Percentiles rank a stretch among this genome's conserved stretches.
phyloP scores from a whole-genome alignment of 2,113 vertebrate genomes.

The Martes martes region DNA sequence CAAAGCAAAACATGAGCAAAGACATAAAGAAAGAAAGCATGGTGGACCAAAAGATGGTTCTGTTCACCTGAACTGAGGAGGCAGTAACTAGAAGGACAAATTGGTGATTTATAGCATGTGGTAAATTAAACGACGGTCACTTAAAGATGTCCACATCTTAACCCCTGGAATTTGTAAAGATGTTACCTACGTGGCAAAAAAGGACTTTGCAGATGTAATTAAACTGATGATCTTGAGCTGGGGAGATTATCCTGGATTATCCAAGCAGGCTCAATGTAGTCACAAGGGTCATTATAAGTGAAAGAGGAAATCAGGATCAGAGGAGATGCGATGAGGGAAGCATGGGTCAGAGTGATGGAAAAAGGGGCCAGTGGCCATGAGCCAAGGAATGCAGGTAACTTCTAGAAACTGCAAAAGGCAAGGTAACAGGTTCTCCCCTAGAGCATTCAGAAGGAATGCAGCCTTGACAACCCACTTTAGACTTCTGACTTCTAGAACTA shows the following conservation, averaged over 20 bases:
- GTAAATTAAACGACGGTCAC: background rate
- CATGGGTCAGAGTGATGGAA: background rate
- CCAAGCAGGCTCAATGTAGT: background rate
- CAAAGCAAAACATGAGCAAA: background rate
- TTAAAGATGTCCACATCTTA: background rate
- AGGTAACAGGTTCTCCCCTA: background rate
- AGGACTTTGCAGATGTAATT: background rate
- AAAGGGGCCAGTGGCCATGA: background rate
- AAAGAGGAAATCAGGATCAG: background rate
- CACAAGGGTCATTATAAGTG: background rate
- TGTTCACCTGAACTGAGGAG: background rate
- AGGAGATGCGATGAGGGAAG: background rate
- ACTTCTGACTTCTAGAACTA: background rate
- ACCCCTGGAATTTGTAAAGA: background rate
- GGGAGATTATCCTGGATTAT: background rate
- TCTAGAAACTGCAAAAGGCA: background rate
- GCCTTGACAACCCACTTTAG: background rate
- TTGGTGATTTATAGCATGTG: background rate
- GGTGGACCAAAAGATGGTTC: background rate
- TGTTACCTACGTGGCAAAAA: background rate
- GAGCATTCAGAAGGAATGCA: background rate
- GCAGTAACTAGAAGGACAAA: background rate
- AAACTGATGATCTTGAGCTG: background rate
- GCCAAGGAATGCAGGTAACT: background rate
- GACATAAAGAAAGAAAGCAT: background rate